phyloP scores from a whole-genome alignment of 2,888 invertebrate genomes.

The Pyrrhia umbra region DNA sequence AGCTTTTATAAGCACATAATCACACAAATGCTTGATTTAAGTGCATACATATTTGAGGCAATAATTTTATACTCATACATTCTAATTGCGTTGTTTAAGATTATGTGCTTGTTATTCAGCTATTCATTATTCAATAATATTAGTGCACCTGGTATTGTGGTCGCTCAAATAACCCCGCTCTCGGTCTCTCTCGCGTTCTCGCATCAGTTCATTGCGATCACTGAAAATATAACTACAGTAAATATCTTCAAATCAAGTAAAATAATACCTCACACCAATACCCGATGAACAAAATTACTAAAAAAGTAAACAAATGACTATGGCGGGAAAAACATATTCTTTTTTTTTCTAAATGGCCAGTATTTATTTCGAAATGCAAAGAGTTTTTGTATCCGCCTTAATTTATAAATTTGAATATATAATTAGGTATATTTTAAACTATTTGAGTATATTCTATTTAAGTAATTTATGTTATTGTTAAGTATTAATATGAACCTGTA shows the following conservation, averaged over 20 bases:
- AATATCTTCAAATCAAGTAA: not conserved
- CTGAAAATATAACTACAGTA: conserved; percentile 77
- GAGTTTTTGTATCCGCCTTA: not conserved
- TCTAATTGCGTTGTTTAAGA: not conserved
- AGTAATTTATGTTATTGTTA: too few species aligned
- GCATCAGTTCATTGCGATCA: conserved; percentile 95
- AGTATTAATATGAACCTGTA: conserved; percentile 90
- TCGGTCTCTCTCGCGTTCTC: conserved; percentile 93
- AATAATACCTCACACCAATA: too few species aligned
- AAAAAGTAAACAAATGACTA: not conserved
- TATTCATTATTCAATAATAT: not conserved
- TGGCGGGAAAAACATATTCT: conserved; percentile 1
- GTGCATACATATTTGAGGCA: not conserved
- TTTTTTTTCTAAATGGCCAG: conserved; percentile 10
- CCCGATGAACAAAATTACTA: not conserved
- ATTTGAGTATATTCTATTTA: too few species aligned
- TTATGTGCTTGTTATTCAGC: not conserved
- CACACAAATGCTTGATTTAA: too few species aligned
- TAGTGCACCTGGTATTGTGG: conserved; percentile 92
- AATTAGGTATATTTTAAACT: too few species aligned
- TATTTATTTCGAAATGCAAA: not conserved
- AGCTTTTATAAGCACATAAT: too few species aligned
- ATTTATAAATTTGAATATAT: not conserved
- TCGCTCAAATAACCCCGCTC: conserved; percentile 94
- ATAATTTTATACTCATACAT: too few species aligned